A percentile compares a stretch with the other conserved stretches of the same genome.
Evolutionary conservation across 2,113 vertebrate species (phyloP).

Genomic region (Emberiza fucata): DNA sequence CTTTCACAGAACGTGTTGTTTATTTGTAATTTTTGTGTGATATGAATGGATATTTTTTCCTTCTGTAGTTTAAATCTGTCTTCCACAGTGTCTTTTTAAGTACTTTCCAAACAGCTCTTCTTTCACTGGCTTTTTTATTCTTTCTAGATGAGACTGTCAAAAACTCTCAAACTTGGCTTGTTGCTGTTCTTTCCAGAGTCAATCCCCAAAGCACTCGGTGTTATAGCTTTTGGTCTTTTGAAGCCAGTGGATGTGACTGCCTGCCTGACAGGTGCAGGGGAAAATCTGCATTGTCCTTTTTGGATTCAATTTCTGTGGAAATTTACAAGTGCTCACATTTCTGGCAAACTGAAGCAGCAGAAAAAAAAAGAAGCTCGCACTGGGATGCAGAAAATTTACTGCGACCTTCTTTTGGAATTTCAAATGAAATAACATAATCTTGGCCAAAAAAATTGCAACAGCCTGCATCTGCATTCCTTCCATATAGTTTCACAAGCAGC

Average conservation of each 20-base stretch:
- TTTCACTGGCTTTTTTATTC: background rate
- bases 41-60: background rate
- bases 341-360: background rate
- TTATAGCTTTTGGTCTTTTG: background rate
- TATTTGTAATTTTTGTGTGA: background rate
- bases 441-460: background rate
- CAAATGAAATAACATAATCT: background rate
- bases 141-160: background rate
- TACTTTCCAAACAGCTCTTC: background rate
- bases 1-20: background rate
- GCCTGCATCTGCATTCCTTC: constrained; percentile 7
- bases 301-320: background rate
- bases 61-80: background rate
- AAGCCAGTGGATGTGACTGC: background rate
- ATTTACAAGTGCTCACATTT: background rate
- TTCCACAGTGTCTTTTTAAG: background rate
- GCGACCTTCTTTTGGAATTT: background rate
- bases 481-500: background rate
- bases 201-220: background rate
- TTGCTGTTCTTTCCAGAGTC: background rate
- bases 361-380: background rate
- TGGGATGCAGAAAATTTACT: background rate
- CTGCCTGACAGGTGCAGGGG: background rate
- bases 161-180: background rate
- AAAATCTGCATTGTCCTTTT: constrained; percentile 11